A percentile compares a stretch with the other conserved stretches of the same genome.
These are phyloP conservation scores for Hirtodrosophila trivittata DNA, from an alignment of 2,888 invertebrate genomes.

Conservation along the genomic window DNA sequence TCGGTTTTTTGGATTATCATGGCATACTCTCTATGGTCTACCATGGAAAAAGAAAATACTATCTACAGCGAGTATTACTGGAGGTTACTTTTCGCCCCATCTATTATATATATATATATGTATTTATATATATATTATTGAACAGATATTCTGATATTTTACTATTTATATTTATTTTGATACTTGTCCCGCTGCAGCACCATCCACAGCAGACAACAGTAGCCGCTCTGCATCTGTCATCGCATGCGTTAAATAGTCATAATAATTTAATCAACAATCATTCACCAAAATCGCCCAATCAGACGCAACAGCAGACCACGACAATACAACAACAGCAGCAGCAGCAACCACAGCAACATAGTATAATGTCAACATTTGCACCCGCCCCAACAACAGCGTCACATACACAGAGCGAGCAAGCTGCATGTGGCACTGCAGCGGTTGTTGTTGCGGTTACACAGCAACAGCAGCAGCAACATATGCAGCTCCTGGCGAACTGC, in stretches of 20 bases:
- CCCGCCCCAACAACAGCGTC: conserved; percentile 49
- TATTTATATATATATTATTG: too few relatives aligned
- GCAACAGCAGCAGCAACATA: conserved; percentile 82
- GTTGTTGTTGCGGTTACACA: conserved; percentile 73
- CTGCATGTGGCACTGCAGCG: conserved; percentile 51
- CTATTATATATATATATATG: too few relatives aligned
- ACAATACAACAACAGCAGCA: conserved; percentile 68
- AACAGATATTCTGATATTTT: too few relatives aligned
- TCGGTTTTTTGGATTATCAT: too few relatives aligned
- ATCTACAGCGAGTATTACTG: too few relatives aligned
- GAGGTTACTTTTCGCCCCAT: too few relatives aligned
- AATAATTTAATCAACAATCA: conserved; percentile 84
- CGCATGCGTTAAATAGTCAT: conserved; percentile 84
- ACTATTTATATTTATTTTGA: too few relatives aligned
- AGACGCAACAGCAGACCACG: conserved; percentile 68
- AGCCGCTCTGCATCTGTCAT: conserved; percentile 82
- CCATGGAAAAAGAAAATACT: too few relatives aligned
- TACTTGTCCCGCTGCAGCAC: conserved; percentile 73
- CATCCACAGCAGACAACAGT: conserved; percentile 61
- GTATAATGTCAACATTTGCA: conserved; percentile 76
- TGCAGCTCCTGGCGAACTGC: conserved; percentile 76
- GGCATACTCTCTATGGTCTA: too few relatives aligned
- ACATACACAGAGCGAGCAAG: conserved; percentile 32
- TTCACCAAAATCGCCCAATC: conserved; percentile 84
- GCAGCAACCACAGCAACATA: conserved; percentile 67